Evolutionary conservation across 2,113 vertebrate species (phyloP).

Genomic region (Ifrita kowaldi): DNA sequence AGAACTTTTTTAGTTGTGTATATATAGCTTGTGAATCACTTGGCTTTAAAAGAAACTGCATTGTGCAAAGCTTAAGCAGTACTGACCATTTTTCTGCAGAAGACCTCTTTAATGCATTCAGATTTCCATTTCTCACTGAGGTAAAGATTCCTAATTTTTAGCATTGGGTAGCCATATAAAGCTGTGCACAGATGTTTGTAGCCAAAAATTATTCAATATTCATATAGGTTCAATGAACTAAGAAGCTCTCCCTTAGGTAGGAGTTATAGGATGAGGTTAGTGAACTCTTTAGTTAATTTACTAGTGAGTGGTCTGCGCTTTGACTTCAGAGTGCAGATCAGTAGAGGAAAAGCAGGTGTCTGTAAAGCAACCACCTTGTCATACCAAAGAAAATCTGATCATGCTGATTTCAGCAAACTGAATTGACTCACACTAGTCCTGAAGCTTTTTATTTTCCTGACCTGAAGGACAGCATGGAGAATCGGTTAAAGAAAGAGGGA

Average conservation of each 20-base stretch:
- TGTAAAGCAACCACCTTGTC: background rate
- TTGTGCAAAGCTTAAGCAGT: background rate
- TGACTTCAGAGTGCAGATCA: background rate
- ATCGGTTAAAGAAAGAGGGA: background rate
- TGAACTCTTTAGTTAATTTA: background rate
- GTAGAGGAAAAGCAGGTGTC: background rate
- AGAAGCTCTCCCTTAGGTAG: background rate
- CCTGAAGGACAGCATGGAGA: background rate
- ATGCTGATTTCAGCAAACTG: background rate
- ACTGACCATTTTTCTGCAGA: background rate
- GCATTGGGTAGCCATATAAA: background rate
- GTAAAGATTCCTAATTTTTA: background rate
- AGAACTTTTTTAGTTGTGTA: conserved; percentile 43
- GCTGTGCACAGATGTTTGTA: background rate
- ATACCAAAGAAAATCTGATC: background rate
- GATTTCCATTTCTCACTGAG: background rate
- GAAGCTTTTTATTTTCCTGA: background rate
- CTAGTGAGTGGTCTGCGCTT: background rate
- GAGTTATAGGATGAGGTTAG: background rate
- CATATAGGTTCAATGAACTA: background rate
- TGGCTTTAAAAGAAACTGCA: background rate
- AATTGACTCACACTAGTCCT: background rate
- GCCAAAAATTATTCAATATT: background rate
- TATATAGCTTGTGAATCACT: conserved; percentile 11
- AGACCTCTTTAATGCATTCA: background rate